phyloP scores from a whole-genome alignment of 2,888 invertebrate species.

The Nemapogon koenigi region DNA sequence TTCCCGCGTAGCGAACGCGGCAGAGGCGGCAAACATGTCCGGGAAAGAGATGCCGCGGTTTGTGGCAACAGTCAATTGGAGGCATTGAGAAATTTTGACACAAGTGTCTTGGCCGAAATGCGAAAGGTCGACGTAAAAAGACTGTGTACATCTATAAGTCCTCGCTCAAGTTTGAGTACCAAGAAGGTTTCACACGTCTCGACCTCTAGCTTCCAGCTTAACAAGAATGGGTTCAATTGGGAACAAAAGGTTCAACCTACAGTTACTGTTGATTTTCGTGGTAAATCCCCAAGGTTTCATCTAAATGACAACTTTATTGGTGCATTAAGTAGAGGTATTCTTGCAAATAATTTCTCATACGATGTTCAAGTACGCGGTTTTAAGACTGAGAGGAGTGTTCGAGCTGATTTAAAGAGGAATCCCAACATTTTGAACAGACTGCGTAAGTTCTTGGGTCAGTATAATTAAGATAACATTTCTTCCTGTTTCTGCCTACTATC shows the following conservation, averaged over 20 bases:
- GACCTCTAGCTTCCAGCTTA: slow-evolving; percentile 41
- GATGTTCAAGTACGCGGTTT: slow-evolving; percentile 72
- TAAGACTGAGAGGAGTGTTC: slow-evolving; percentile 78
- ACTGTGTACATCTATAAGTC: slow-evolving; percentile 17
- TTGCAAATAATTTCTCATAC: slow-evolving; percentile 26
- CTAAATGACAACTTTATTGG: slow-evolving; percentile 37
- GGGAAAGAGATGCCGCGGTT: slow-evolving; percentile 40
- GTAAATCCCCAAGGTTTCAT: slow-evolving; percentile 23
- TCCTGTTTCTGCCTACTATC: no score
- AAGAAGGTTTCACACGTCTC: slow-evolving; percentile 45
- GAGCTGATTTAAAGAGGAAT: slow-evolving; percentile 74
- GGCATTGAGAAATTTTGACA: slow-evolving; percentile 46
- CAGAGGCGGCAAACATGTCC: slow-evolving; percentile 38
- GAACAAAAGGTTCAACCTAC: slow-evolving; percentile 20
- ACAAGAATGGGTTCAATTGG: slow-evolving; percentile 43
- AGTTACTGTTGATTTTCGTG: slow-evolving; percentile 29
- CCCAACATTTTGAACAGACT: slow-evolving; percentile 73
- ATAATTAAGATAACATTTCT: no score
- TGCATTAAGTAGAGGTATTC: slow-evolving; percentile 27
- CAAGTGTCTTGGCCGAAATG: slow-evolving; percentile 46
- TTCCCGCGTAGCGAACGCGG: slow-evolving; percentile 50
- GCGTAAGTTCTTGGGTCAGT: slow-evolving; percentile 55
- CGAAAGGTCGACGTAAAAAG: slow-evolving; percentile 33
- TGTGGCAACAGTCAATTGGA: slow-evolving; percentile 49
- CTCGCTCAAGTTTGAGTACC: slow-evolving; percentile 25